These are phyloP conservation scores for Sphaerophoria rueppellii DNA, from an alignment of 2,888 invertebrate species.

Conservation along the genomic window DNA sequence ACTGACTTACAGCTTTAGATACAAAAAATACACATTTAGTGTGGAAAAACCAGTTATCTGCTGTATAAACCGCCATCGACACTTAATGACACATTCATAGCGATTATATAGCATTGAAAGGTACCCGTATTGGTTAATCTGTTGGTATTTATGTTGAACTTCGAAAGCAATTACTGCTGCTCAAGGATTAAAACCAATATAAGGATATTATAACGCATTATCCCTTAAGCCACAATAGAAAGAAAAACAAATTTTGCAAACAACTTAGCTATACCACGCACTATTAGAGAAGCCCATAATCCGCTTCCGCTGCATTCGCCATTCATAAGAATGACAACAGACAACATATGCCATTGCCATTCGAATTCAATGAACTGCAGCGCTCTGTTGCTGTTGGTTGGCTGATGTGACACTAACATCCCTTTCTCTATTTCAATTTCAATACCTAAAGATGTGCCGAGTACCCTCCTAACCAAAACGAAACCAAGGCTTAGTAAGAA, in stretches of 20 bases:
- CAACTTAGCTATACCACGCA: constrained; percentile 77
- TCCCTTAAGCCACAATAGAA: constrained; percentile 78
- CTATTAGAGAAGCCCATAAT: constrained; percentile 66
- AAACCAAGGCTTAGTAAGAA: constrained; percentile 45
- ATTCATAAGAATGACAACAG: neutral
- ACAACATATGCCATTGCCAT: constrained; percentile 59
- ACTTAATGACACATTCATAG: constrained; percentile 46
- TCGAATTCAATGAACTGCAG: constrained; percentile 18
- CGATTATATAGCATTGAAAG: too few relatives aligned
- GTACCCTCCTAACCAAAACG: too few relatives aligned
- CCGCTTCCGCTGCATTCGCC: constrained; percentile 5
- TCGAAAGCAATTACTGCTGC: constrained; percentile 66
- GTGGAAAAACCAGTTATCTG: constrained; percentile 62
- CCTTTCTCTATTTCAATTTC: neutral
- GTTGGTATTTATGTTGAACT: constrained; percentile 40
- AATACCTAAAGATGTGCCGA: neutral
- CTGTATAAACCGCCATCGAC: constrained; percentile 38
- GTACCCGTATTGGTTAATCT: constrained; percentile 47
- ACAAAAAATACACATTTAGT: constrained; percentile 16
- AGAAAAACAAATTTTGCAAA: constrained; percentile 79
- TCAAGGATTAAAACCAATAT: constrained; percentile 68
- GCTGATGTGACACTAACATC: neutral
- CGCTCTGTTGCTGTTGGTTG: constrained; percentile 2
- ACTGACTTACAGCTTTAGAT: constrained; percentile 3
- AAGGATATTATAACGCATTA: constrained; percentile 77